Evolutionary conservation across 1,140 invertebrate species (phyloP).

Genomic region (Paramacrobiotus metropolitanus): DNA sequence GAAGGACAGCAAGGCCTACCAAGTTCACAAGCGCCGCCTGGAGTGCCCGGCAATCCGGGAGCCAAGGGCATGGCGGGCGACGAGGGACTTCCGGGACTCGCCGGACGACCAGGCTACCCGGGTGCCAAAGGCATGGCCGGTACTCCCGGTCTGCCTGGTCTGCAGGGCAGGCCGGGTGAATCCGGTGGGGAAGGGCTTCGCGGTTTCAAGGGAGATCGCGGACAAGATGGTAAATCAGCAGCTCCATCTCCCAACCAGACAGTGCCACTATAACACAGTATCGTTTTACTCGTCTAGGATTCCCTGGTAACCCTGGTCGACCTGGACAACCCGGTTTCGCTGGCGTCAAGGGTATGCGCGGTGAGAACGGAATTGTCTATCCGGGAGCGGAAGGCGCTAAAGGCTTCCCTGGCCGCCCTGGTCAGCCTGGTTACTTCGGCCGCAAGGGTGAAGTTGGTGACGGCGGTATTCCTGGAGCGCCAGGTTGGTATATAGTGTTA

Average conservation of each 20-base stretch:
- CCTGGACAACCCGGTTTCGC: background rate
- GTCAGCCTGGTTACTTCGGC: conserved; percentile 17
- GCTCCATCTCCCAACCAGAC: too few relatives aligned
- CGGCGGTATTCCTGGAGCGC: conserved; percentile 7
- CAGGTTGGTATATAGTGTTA: too few relatives aligned
- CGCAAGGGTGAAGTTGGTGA: conserved; percentile 14
- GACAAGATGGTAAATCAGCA: background rate
- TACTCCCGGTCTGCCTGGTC: conserved; percentile 14
- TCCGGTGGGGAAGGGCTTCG: conserved; percentile 13
- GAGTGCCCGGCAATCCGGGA: conserved; percentile 10
- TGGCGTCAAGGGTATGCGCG: background rate
- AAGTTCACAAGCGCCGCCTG: conserved; percentile 5
- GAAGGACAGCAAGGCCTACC: conserved; percentile 11
- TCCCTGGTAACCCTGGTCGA: conserved; percentile 1
- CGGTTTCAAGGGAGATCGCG: background rate
- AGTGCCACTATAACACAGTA: too few relatives aligned
- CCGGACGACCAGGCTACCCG: conserved; percentile 4
- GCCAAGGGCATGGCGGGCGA: conserved; percentile 11
- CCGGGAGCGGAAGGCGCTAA: background rate
- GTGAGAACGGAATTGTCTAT: background rate
- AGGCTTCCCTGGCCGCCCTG: conserved; percentile 10
- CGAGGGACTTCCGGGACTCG: conserved; percentile 11
- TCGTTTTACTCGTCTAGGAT: too few relatives aligned
- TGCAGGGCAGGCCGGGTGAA: conserved; percentile 16
- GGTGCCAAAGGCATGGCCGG: conserved; percentile 9